These are phyloP conservation scores for Ephydatia muelleri DNA, from an alignment of 37 sponge, comb jelly and placozoan genomes.

Conservation along the genomic window DNA sequence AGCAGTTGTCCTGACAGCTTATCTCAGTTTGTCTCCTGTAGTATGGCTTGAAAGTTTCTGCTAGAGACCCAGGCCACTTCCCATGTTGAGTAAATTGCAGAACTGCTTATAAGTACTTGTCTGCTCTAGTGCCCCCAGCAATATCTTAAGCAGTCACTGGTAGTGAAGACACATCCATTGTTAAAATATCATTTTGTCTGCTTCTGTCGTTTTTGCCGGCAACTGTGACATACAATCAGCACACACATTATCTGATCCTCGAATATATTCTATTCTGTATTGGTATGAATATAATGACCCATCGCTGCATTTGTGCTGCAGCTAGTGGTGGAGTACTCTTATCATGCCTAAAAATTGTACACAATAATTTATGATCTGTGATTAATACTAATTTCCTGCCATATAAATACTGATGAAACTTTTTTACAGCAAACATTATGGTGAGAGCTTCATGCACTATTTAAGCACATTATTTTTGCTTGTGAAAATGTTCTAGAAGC, in stretches of 20 bases:
- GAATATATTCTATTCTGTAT: constrained; percentile 28
- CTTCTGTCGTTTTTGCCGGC: neutral
- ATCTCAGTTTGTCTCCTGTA: constrained; percentile 1
- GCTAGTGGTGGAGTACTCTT: constrained; percentile 34
- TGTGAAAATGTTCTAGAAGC: constrained; percentile 44
- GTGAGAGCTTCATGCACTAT: constrained; percentile 35
- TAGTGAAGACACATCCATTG: neutral
- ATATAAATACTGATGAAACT: constrained; percentile 50
- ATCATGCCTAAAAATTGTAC: constrained; percentile 37
- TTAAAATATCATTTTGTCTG: neutral
- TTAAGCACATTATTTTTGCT: constrained; percentile 37
- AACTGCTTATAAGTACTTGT: constrained; percentile 46
- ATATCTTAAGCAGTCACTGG: constrained; percentile 24
- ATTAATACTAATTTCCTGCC: constrained; percentile 37
- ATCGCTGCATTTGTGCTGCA: constrained; percentile 36
- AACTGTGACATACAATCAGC: constrained; percentile 52
- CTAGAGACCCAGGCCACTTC: constrained; percentile 26
- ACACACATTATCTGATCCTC: constrained; percentile 33
- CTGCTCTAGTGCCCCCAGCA: neutral
- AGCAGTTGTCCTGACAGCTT: neutral
- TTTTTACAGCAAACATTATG: constrained; percentile 20
- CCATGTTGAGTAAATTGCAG: constrained; percentile 15
- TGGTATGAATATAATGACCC: constrained; percentile 31
- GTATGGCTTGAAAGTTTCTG: neutral
- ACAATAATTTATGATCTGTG: constrained; percentile 48